Conservation (phyloP, 2,113 vertebrate genomes). For the Stigmatopora nigra region DNA sequence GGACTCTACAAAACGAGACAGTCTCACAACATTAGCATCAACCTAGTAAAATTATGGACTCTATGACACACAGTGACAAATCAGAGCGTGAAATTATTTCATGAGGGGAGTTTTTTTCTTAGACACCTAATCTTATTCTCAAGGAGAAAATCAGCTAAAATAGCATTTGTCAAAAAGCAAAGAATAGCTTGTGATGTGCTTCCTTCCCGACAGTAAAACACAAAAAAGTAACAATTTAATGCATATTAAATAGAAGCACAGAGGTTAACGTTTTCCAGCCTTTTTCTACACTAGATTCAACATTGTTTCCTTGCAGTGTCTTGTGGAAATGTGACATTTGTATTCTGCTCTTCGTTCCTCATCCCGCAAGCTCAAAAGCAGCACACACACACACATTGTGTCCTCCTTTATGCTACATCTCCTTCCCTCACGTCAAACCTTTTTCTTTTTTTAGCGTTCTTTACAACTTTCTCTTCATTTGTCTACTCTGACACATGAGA, state of each 20-base stretch:
- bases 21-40: slow-evolving; percentile 54
- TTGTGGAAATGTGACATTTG: slow-evolving; percentile 33
- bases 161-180: slow-evolving; percentile 6
- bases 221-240: not conserved
- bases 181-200: slow-evolving; percentile 3
- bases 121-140: slow-evolving; percentile 18
- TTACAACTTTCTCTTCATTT: slow-evolving; percentile 3
- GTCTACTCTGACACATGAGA: slow-evolving; percentile 5
- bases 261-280: slow-evolving; percentile 33
- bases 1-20: slow-evolving; percentile 39
- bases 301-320: slow-evolving; percentile 29
- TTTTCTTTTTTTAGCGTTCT: slow-evolving; percentile 14
- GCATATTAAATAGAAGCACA: not conserved
- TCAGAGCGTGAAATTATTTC: slow-evolving; percentile 11
- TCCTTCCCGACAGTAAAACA: not conserved
- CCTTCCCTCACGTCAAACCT: slow-evolving; percentile 9
- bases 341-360: slow-evolving; percentile 24
- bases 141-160: slow-evolving; percentile 10
- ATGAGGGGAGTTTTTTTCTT: slow-evolving; percentile 9
- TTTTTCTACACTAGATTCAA: slow-evolving; percentile 32
- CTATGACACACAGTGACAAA: slow-evolving; percentile 27
- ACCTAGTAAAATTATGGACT: slow-evolving; percentile 35
- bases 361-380: slow-evolving; percentile 6
- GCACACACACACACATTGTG: slow-evolving; percentile 1
- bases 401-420: slow-evolving; percentile 22